phyloP scores from a whole-genome alignment of 2,888 invertebrate genomes.

The Trichacis sp. region DNA sequence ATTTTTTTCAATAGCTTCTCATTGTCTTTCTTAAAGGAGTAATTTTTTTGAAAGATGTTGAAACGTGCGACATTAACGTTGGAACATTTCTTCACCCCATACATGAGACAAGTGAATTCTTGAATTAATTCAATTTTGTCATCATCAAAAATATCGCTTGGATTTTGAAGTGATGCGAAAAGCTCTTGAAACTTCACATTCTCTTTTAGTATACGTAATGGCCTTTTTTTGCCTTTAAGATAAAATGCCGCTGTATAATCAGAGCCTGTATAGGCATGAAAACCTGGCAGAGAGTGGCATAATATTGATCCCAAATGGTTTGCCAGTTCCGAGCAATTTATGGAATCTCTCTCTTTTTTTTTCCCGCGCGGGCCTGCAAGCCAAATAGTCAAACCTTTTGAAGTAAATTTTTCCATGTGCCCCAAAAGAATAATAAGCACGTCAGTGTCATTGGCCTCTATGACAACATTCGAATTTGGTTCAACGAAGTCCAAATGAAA shows the following conservation, averaged over 20 bases:
- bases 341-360: neutral
- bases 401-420: constrained; percentile 46
- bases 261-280: neutral
- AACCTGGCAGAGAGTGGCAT: neutral
- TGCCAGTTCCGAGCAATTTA: neutral
- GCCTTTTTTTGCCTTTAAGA: constrained; percentile 3
- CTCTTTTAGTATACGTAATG: neutral
- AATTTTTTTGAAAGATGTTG: constrained; percentile 13
- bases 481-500: constrained; percentile 40
- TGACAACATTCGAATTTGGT: constrained; percentile 43
- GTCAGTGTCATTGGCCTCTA: constrained; percentile 48
- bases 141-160: constrained; percentile 4
- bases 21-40: neutral
- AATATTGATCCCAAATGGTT: neutral
- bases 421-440: constrained; percentile 48
- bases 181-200: neutral
- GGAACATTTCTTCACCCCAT: constrained; percentile 10
- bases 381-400: too few species aligned
- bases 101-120: constrained; percentile 17
- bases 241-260: constrained; percentile 4
- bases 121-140: constrained; percentile 13
- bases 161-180: neutral
- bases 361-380: neutral
- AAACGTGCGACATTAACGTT: constrained; percentile 10
- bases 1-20: constrained; percentile 15